Evolutionary conservation across 2,797 vertebrate species (phyloP), one percentile per base, ranked within the genome.

Genomic region (Allenopithecus nigroviridis): DNA sequence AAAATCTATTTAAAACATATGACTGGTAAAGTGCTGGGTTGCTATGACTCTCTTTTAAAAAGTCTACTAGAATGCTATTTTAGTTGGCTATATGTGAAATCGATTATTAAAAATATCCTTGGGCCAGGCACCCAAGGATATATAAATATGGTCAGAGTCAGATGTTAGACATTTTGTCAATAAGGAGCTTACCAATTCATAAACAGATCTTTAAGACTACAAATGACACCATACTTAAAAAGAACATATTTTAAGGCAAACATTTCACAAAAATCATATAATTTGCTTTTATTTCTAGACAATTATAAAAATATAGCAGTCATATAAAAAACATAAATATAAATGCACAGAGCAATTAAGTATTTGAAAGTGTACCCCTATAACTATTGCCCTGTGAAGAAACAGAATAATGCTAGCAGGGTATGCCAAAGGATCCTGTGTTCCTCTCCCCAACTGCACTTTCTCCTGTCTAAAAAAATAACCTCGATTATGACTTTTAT

Each of bases 101-200:
- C 22, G 5, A 64, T 94, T 94, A 85, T 96, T 93, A n/a, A 97
- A 97, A 91, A 72, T 85, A 87, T 1, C 2, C n/a, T 55, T 84
- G 53, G 53, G 19, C 21, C 21, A 8, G 21, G 53, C 21, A 21
- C 53, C 53, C 8, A 55, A 55, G 53, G 9, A 36, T 39, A 43
- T 3, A 74, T 5, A 70, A 61, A 70, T 24, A 48, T 78, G 53
- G 3, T 48, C 8, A 84, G 57, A 72, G 7, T 83, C 11, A 79
- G 1, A 74, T 70, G 43, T 2, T 59, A 81, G 39, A 75, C 21
- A 33, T n/a, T 61, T 70, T 81, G 13, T 89, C 33, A 75, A 24
- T 72, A 86, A 87, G 28, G 39, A 90, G 8, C 12, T 92, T 33
- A 89, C 30, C 2, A 41, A 59, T 33, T 94, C 24, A 43, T 75